Evolutionary conservation across 2,888 invertebrate genomes (phyloP), one percentile per base, ranked within the genome.

Genomic region (Hylaea fasciaria): DNA sequence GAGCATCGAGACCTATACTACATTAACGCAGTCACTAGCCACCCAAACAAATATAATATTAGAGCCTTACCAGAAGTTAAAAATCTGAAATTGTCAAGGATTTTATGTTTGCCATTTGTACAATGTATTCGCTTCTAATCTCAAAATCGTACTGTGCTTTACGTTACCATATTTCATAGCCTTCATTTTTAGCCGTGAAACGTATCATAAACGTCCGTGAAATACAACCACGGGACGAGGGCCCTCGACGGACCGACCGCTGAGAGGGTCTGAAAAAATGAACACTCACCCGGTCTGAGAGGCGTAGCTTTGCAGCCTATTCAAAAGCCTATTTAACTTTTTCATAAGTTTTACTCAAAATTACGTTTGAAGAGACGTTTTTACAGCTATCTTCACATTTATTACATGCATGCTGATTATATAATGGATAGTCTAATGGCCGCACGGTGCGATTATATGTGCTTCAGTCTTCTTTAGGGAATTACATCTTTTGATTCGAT

Each of bases 231-330:
- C 13, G 56, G 63, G 65, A 53, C 62, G 57, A 65, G 63, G 59
- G 62, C 61, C 39, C 66, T 65, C 54, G 37, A 46, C 16, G 59
- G 11, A 43, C 43, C 37, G 35, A 39, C 13, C 17, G 62, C 62
- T 52, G 65, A 69, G 65, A 63, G 66, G 57, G 57, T 22, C 37
- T 53, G 55, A 67, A 66, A 73, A 70, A 73, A 69, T 68, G 65
- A 64, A 66, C 65, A 69, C 62, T 68, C 66, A 47, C 50, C 51
- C 53, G 55, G 60, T 69, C 65, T 69, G 35, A 35, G 17, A 35
- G 35, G 35, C 48, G 10, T 13, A 28, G n/a, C 37, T 49, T 48
- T 44, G 22, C 28, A 47, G 9, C 35, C 29, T 47, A 49, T 43
- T 43, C 14, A 43, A 43, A 43, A 40, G 32, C 48, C 35, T 35